A percentile compares a stretch with the other conserved stretches of the same genome.
phyloP scores from a whole-genome alignment of 2,888 invertebrate genomes.

The Encarsia formosa region DNA sequence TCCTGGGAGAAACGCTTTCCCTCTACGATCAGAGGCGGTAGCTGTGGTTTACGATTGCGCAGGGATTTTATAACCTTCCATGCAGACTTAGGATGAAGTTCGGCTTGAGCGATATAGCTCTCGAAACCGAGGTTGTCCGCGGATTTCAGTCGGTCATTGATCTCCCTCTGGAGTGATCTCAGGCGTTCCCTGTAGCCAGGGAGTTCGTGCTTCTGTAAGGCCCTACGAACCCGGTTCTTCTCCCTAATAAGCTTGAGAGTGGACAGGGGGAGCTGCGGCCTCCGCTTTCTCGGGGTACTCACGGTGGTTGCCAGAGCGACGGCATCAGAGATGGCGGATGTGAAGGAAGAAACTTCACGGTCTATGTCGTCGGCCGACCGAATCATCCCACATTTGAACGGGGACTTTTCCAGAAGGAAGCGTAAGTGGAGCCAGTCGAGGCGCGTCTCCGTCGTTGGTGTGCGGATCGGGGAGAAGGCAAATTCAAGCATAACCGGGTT shows the following conservation, averaged over 20 bases:
- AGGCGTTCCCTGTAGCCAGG: neutral
- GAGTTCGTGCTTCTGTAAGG: neutral
- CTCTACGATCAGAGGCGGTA: neutral
- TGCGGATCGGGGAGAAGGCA: neutral
- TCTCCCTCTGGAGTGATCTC: neutral
- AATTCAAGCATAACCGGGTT: neutral
- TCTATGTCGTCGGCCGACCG: neutral
- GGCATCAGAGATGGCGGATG: neutral
- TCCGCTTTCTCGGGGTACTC: neutral
- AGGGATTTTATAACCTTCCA: slow-evolving; percentile 9
- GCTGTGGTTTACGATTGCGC: neutral
- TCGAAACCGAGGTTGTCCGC: too few species aligned
- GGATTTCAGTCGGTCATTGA: too few species aligned
- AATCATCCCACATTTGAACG: neutral
- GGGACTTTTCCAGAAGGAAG: neutral
- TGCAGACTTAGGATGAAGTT: neutral
- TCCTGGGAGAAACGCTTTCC: neutral
- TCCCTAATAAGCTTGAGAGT: too few species aligned
- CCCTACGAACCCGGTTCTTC: neutral
- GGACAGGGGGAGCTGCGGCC: too few species aligned
- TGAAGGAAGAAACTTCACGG: neutral
- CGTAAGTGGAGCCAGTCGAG: neutral
- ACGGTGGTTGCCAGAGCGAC: neutral
- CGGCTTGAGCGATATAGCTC: too few species aligned
- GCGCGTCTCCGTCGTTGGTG: neutral